These are phyloP conservation scores for Tridacna gigas DNA, from an alignment of 2,888 invertebrate genomes.

Conservation along the genomic window DNA sequence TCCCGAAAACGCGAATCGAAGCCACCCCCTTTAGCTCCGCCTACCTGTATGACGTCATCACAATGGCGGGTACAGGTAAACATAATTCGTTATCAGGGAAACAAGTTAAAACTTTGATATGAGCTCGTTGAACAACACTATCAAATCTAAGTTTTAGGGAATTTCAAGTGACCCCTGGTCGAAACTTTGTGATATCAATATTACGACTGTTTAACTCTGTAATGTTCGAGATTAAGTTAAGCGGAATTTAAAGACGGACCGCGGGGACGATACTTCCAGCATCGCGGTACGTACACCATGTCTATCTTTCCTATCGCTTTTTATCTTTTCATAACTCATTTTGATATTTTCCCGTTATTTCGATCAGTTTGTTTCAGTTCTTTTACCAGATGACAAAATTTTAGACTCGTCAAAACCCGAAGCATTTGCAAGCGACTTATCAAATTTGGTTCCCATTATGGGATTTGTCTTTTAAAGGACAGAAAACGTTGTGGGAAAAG, in stretches of 20 bases:
- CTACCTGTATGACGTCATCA: conserved; percentile 52
- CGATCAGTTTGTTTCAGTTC: no score
- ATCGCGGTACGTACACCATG: neutral
- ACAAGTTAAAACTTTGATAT: conserved; percentile 61
- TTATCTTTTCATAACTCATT: no score
- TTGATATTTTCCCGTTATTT: no score
- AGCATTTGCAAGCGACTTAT: no score
- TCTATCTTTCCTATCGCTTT: no score
- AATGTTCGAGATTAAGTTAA: neutral
- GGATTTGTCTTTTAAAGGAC: neutral
- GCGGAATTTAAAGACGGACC: conserved; percentile 11
- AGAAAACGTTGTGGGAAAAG: neutral
- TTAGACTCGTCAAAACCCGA: neutral
- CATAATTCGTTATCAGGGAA: conserved; percentile 53
- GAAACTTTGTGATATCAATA: conserved; percentile 23
- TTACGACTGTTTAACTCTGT: neutral
- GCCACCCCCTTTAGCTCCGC: conserved; percentile 43
- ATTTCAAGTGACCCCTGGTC: conserved; percentile 64
- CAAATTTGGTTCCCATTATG: no score
- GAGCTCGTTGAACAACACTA: conserved; percentile 44
- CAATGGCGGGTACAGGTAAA: conserved; percentile 66
- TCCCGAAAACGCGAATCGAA: neutral
- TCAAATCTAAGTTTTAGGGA: conserved; percentile 54
- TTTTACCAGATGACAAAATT: no score
- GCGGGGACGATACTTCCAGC: neutral